Evolutionary conservation across 2,888 invertebrate genomes (phyloP).

Genomic region (Tortricodes alternella): DNA sequence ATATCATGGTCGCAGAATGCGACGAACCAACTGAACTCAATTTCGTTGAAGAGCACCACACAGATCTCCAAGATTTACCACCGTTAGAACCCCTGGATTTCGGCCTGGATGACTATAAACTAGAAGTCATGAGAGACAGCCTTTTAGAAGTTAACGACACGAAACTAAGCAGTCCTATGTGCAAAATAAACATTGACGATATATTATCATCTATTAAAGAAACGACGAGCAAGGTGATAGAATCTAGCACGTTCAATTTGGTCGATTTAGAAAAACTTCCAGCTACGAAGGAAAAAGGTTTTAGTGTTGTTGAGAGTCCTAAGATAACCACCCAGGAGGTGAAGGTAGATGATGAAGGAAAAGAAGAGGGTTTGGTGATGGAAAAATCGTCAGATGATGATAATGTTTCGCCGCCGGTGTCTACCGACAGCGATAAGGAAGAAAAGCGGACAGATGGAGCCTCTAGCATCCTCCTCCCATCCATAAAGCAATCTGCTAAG

Average conservation of each 20-base stretch:
- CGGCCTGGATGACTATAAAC: constrained; percentile 69
- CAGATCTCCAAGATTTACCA: constrained; percentile 62
- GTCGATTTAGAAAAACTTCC: constrained; percentile 73
- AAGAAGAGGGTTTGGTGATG: constrained; percentile 58
- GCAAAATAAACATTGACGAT: constrained; percentile 74
- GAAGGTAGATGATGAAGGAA: constrained; percentile 64
- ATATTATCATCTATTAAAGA: constrained; percentile 73
- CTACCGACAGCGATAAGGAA: constrained; percentile 82
- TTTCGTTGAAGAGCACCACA: constrained; percentile 76
- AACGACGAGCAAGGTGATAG: constrained; percentile 58
- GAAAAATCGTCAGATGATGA: constrained; percentile 84
- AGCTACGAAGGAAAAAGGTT: constrained; percentile 64
- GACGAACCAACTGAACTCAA: constrained; percentile 70
- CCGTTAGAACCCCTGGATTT: constrained; percentile 70
- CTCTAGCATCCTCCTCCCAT: constrained; percentile 59
- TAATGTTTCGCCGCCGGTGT: constrained; percentile 73
- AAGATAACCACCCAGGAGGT: constrained; percentile 70
- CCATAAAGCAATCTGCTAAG: constrained; percentile 69
- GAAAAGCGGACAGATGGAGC: constrained; percentile 67
- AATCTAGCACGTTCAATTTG: constrained; percentile 68
- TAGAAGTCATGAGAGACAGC: constrained; percentile 75
- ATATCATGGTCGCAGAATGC: constrained; percentile 77
- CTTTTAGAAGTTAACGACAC: constrained; percentile 63
- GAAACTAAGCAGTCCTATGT: constrained; percentile 67
- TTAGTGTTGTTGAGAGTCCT: constrained; percentile 68